Evolutionary conservation across 1,140 invertebrate genomes (phyloP).

Genomic region (Diabrotica virgifera): DNA sequence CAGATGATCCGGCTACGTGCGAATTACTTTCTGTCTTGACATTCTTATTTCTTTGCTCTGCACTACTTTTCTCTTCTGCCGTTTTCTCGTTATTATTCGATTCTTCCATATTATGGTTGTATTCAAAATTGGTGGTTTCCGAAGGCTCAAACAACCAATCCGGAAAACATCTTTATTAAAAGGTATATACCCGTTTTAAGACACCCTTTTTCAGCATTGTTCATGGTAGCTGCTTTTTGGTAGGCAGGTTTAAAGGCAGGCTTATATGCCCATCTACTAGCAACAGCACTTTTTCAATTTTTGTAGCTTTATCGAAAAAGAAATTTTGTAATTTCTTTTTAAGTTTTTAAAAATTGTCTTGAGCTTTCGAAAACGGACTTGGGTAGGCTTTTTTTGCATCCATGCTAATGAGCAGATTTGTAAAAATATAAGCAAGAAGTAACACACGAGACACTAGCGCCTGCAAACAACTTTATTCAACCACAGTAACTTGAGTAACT

Average conservation of each 20-base stretch:
- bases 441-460: too few relatives aligned
- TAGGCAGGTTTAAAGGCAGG: conserved; percentile 10
- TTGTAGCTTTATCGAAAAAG: too few relatives aligned
- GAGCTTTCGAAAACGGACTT: too few relatives aligned
- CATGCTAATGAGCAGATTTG: too few relatives aligned
- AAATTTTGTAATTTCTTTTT: too few relatives aligned
- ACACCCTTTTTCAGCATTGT: conserved; percentile 39
- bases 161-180: conserved; percentile 27
- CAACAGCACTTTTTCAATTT: too few relatives aligned
- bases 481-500: too few relatives aligned
- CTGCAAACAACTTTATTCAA: too few relatives aligned
- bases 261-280: too few relatives aligned
- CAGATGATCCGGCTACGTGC: conserved; percentile 3
- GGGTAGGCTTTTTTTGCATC: too few relatives aligned
- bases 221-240: conserved; percentile 29
- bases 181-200: conserved; percentile 41
- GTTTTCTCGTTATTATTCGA: conserved; percentile 3
- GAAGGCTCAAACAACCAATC: not conserved
- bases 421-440: too few relatives aligned
- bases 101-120: not conserved
- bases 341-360: too few relatives aligned
- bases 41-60: not conserved
- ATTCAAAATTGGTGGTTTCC: conserved; percentile 1
- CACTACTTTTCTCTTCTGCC: not conserved
- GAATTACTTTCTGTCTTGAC: not conserved